Evolutionary conservation across 92 coral and sea anemone genomes (phyloP).

Genomic region (Paramuricea clavata): DNA sequence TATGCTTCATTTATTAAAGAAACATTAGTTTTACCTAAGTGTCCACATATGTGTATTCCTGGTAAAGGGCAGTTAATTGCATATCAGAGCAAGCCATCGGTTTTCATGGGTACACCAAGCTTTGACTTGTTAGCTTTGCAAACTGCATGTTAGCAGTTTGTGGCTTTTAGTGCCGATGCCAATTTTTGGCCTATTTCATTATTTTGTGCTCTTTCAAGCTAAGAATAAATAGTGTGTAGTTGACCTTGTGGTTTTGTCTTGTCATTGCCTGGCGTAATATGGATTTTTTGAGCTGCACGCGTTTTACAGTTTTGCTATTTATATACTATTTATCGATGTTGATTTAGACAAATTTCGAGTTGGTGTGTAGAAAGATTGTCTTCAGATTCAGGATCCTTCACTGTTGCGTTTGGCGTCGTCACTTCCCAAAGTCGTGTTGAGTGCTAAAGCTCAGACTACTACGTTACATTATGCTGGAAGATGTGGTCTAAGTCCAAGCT

Average conservation of each 20-base stretch:
- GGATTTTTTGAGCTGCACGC: too few relatives aligned
- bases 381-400: neutral
- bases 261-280: too few relatives aligned
- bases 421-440: conserved; percentile 31
- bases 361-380: neutral
- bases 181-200: neutral
- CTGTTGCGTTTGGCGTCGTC: neutral
- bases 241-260: too few relatives aligned
- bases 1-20: conserved; percentile 30
- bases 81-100: conserved; percentile 3
- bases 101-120: conserved; percentile 4
- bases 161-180: neutral
- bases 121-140: neutral
- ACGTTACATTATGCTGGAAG: conserved; percentile 44
- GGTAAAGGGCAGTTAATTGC: conserved; percentile 15
- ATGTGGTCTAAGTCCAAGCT: conserved; percentile 34
- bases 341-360: neutral
- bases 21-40: conserved; percentile 21
- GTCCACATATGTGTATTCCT: neutral
- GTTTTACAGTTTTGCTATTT: neutral
- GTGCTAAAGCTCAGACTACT: conserved; percentile 40
- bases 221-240: neutral
- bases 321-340: neutral
- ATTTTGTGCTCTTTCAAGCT: neutral
- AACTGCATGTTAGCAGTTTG: neutral